phyloP scores from a whole-genome alignment of 2,888 invertebrate genomes.

The Caenorhabditis japonica region DNA sequence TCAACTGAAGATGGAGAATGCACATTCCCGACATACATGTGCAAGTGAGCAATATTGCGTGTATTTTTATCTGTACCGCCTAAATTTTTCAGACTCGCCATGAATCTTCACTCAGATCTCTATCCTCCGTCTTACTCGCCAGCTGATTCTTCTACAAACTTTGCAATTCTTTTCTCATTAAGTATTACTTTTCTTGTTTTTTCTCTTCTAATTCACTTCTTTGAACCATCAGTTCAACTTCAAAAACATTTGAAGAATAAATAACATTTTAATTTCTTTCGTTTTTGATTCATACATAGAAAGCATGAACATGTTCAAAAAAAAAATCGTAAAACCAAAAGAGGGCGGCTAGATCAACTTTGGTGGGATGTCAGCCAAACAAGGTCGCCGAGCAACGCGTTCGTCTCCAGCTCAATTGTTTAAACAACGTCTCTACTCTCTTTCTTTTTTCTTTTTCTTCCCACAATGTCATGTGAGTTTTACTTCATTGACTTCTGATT shows the following conservation, averaged over 20 bases:
- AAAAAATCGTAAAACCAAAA: background rate
- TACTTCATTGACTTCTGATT: too few species aligned
- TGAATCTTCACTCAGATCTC: constrained; percentile 42
- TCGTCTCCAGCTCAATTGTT: background rate
- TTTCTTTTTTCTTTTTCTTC: constrained; percentile 6
- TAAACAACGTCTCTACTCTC: background rate
- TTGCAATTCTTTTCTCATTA: constrained; percentile 21
- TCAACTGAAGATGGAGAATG: constrained; percentile 22
- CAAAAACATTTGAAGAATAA: constrained; percentile 39
- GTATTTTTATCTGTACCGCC: background rate
- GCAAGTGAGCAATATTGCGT: constrained; percentile 32
- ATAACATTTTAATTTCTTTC: background rate
- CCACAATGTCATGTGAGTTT: constrained; percentile 40
- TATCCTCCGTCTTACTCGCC: constrained; percentile 41
- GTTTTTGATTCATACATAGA: too few species aligned
- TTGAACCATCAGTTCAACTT: constrained; percentile 40
- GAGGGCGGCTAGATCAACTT: constrained; percentile 7
- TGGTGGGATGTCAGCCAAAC: constrained; percentile 1
- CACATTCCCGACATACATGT: constrained; percentile 27
- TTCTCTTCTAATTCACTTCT: constrained; percentile 39
- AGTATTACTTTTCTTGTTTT: constrained; percentile 29
- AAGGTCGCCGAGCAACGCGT: constrained; percentile 40
- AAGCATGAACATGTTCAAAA: too few species aligned
- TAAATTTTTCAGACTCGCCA: constrained; percentile 22
- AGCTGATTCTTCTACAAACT: constrained; percentile 21